A percentile compares a stretch with the other conserved stretches of the same genome.
Evolutionary conservation across 2,113 vertebrate genomes (phyloP).

Genomic region (Mustela lutreola): DNA sequence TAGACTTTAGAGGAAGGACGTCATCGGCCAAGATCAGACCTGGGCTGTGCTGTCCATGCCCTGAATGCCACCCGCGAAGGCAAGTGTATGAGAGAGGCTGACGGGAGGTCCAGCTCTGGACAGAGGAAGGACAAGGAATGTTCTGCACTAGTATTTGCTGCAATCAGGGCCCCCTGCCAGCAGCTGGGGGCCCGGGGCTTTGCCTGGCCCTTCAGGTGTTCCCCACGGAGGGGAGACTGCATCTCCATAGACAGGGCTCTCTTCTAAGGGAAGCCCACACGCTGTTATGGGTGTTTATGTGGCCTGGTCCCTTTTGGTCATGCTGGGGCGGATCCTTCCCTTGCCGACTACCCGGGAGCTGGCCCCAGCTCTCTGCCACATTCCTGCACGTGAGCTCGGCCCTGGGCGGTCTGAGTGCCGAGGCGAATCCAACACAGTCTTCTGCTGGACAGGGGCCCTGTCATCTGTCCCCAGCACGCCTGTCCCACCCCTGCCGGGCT

Average conservation of each 20-base stretch:
- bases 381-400: accelerated
- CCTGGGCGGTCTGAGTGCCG: accelerated
- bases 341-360: background rate
- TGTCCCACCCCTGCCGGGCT: accelerated
- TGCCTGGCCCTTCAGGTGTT: accelerated
- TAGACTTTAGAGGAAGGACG: background rate
- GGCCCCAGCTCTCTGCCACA: background rate
- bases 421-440: accelerated
- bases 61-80: background rate
- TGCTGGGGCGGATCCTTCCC: accelerated
- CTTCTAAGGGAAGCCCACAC: accelerated
- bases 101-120: too few relatives aligned
- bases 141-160: accelerated
- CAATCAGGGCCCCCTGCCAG: background rate
- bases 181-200: background rate
- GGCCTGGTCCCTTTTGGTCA: accelerated
- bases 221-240: accelerated
- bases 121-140: accelerated
- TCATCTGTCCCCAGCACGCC: accelerated
- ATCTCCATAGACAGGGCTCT: background rate
- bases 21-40: accelerated
- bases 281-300: accelerated
- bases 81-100: background rate
- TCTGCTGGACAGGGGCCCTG: accelerated
- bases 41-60: accelerated